Percentiles rank a stretch among this genome's conserved stretches.
Conservation (phyloP, 53 echinoderm and acorn worm species). For the Antedon mediterranea region DNA sequence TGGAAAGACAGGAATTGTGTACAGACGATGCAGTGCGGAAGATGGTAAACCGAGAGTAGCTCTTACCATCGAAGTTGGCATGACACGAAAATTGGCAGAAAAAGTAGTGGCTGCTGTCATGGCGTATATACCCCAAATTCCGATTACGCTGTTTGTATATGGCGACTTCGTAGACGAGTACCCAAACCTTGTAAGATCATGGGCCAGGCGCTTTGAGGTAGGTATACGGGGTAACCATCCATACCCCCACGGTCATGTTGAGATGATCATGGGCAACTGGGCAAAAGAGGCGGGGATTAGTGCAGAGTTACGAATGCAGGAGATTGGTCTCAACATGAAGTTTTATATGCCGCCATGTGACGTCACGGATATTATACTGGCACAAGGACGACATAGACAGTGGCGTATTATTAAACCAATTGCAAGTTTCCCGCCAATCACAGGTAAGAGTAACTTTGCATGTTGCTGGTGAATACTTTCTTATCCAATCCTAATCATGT, state of each 20-base stretch:
- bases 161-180: constrained; percentile 44
- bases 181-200: constrained; percentile 18
- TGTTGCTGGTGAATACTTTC: too few species aligned
- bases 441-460: constrained; percentile 6
- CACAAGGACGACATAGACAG: constrained; percentile 1
- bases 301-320: constrained; percentile 16
- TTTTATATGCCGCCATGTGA: constrained; percentile 18
- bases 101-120: constrained; percentile 13
- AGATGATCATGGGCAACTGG: constrained; percentile 16
- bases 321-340: constrained; percentile 12
- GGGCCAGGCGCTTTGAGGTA: constrained; percentile 20
- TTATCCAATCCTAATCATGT: too few species aligned
- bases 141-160: constrained; percentile 31
- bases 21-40: constrained; percentile 5
- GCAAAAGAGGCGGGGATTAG: constrained; percentile 20
- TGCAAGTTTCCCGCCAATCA: constrained; percentile 19
- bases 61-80: constrained; percentile 22
- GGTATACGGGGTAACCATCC: constrained; percentile 25
- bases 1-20: constrained; percentile 13
- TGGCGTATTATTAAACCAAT: constrained; percentile 21
- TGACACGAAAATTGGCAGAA: constrained; percentile 30
- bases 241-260: constrained; percentile 13
- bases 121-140: constrained; percentile 16
- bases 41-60: constrained; percentile 1
- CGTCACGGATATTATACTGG: background rate